Percentiles rank a stretch among this genome's conserved stretches.
These are phyloP conservation scores for Formica selysi DNA, from an alignment of 1,140 invertebrate genomes.

Conservation along the genomic window DNA sequence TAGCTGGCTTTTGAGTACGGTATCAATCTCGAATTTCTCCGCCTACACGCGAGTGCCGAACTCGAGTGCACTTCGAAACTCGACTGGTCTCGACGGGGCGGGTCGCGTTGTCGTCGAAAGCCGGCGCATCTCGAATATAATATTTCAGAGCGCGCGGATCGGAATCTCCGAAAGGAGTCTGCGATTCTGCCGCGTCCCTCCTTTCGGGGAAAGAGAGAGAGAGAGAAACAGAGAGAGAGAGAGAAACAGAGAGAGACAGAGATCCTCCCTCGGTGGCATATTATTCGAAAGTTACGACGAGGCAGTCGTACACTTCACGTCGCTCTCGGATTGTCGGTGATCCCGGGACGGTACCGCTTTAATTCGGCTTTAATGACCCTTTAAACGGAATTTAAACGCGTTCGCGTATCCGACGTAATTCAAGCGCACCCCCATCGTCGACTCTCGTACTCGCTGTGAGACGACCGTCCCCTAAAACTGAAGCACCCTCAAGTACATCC, in stretches of 20 bases:
- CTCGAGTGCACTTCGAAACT: slow-evolving; percentile 76
- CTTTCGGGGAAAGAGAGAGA: not conserved
- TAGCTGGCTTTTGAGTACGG: slow-evolving; percentile 56
- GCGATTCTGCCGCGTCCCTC: not conserved
- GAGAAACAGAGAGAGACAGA: not conserved
- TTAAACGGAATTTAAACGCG: slow-evolving; percentile 81
- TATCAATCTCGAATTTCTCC: slow-evolving; percentile 78
- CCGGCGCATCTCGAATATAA: slow-evolving; percentile 51
- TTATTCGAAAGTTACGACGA: slow-evolving; percentile 70
- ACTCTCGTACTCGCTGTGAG: slow-evolving; percentile 29
- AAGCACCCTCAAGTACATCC: not conserved
- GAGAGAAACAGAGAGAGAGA: too few relatives aligned
- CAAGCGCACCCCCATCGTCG: slow-evolving; percentile 45
- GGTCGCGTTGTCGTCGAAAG: slow-evolving; percentile 38
- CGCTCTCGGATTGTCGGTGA: slow-evolving; percentile 28
- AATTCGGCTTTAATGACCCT: slow-evolving; percentile 80
- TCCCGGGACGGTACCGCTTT: slow-evolving; percentile 43
- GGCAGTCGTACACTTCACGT: slow-evolving; percentile 44
- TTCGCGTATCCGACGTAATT: slow-evolving; percentile 63
- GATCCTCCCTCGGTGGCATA: slow-evolving; percentile 32
- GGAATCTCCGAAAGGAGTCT: not conserved
- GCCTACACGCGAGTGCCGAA: slow-evolving; percentile 68
- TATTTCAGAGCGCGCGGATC: slow-evolving; percentile 49
- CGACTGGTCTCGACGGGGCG: slow-evolving; percentile 60
- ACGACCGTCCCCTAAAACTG: slow-evolving; percentile 10